Evolutionary conservation across 1,140 invertebrate species (phyloP), one percentile per base, ranked within the genome.

Genomic region (Bombus superbus): DNA sequence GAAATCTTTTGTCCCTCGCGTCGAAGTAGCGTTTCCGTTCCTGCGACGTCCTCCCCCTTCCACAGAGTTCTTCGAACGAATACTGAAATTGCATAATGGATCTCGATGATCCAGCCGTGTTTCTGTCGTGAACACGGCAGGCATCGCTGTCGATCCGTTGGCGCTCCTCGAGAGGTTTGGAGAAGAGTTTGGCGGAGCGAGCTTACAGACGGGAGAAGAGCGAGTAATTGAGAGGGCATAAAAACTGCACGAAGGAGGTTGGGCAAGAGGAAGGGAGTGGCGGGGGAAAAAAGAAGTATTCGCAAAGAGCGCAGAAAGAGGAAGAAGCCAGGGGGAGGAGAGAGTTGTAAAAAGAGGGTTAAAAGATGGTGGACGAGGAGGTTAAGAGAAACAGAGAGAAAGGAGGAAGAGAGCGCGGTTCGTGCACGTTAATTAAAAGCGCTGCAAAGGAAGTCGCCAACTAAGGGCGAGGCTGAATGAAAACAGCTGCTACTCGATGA

Each of bases 401-500:
- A 68, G 38, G 35, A 28, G 38, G 25, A 71, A 71, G 38, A 38
- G 74, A 75, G 80, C 42, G 76, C 76, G 88, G 57, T 86, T 82
- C 83, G 78, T 71, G 86, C 59, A 75, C 89, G 83, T 88, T 90
- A 92, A 90, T 91, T 91, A 90, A 89, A 88, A 89, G 86, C 86
- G 78, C 76, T 87, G 86, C 73, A 91, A 89, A 94, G 93, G 93
- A 94, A 94, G 93, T 93, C 76, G 88, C 87, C 85, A 92, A 92
- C 89, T 92, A 93, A 93, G 91, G 91, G 92, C 89, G 90, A 92
- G 88, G 90, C 85, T 94, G 91, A 94, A 95, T 94, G 93, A 91
- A 94, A 94, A 94, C 94, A 95, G 93, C 93, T 94, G 94, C 93
- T 88, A 81, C 81, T 87, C 87, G 90, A 94, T 94, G 94, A 94